phyloP scores from a whole-genome alignment of 2,113 vertebrate species.

The Myotis brandtii region DNA sequence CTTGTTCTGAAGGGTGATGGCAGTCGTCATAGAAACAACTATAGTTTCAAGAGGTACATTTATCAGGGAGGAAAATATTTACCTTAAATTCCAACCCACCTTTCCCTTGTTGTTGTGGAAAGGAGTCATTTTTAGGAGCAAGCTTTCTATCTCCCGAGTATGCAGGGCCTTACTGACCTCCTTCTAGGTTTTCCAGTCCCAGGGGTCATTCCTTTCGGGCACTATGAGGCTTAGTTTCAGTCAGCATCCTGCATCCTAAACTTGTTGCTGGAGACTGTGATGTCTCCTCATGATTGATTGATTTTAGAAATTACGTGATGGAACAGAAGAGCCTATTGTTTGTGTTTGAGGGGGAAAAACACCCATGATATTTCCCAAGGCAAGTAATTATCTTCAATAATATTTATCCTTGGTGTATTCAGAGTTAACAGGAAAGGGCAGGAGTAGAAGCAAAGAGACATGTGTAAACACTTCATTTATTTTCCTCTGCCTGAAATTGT shows the following conservation, averaged over 20 bases:
- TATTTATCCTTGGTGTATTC: slow-evolving; percentile 59
- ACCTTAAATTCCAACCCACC: neutral
- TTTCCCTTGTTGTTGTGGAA: neutral
- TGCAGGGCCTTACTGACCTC: neutral
- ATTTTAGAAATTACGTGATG: neutral
- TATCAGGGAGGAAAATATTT: slow-evolving; percentile 47
- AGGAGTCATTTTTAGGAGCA: neutral
- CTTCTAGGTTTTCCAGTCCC: neutral
- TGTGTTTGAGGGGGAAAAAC: neutral
- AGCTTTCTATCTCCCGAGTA: neutral
- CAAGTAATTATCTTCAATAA: slow-evolving; percentile 63
- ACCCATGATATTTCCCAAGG: slow-evolving; percentile 50
- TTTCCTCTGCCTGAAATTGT: slow-evolving; percentile 42
- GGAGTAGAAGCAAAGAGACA: neutral
- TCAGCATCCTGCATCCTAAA: neutral
- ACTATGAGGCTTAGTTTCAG: slow-evolving; percentile 24
- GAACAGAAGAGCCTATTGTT: neutral
- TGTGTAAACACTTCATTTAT: slow-evolving; percentile 52
- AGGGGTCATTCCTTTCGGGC: neutral
- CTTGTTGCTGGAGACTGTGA: neutral
- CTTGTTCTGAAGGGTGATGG: neutral
- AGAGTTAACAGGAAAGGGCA: slow-evolving; percentile 55
- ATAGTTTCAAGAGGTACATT: slow-evolving; percentile 35
- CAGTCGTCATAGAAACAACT: slow-evolving; percentile 53
- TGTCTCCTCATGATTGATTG: neutral